These are phyloP conservation scores for Siniperca knerii DNA, from an alignment of 2,113 vertebrate genomes.

Conservation along the genomic window DNA sequence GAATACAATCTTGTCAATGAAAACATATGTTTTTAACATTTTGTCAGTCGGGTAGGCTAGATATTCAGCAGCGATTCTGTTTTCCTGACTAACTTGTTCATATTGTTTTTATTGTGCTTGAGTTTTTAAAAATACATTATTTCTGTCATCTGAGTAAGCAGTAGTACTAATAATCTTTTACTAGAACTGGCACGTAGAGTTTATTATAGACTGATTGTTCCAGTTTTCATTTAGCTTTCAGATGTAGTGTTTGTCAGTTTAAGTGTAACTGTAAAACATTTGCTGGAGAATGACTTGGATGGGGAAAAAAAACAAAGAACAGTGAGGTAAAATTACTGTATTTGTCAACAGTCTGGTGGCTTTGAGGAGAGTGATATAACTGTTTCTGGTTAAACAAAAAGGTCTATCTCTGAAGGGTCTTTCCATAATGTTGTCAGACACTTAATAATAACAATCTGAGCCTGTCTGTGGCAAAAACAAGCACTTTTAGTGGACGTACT, in stretches of 20 bases:
- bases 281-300: constrained; percentile 15
- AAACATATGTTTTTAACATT: constrained; percentile 64
- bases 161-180: constrained; percentile 49
- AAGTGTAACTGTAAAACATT: constrained; percentile 35
- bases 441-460: too few relatives aligned
- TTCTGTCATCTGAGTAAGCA: constrained; percentile 32
- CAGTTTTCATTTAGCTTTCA: constrained; percentile 49
- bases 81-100: constrained; percentile 56
- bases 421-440: too few relatives aligned
- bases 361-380: too few relatives aligned
- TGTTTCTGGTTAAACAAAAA: too few relatives aligned
- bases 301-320: not conserved
- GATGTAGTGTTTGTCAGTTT: constrained; percentile 54
- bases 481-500: too few relatives aligned
- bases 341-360: too few relatives aligned
- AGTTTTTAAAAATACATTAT: constrained; percentile 14
- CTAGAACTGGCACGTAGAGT: constrained; percentile 57
- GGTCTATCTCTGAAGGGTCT: too few relatives aligned
- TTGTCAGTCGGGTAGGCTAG: constrained; percentile 51
- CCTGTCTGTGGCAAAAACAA: too few relatives aligned
- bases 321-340: too few relatives aligned
- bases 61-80: constrained; percentile 37
- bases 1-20: constrained; percentile 49
- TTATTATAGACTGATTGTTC: constrained; percentile 43
- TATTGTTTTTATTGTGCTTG: constrained; percentile 46